Evolutionary conservation across 2,797 vertebrate species (phyloP).

Genomic region (Brachyalestes nurse): DNA sequence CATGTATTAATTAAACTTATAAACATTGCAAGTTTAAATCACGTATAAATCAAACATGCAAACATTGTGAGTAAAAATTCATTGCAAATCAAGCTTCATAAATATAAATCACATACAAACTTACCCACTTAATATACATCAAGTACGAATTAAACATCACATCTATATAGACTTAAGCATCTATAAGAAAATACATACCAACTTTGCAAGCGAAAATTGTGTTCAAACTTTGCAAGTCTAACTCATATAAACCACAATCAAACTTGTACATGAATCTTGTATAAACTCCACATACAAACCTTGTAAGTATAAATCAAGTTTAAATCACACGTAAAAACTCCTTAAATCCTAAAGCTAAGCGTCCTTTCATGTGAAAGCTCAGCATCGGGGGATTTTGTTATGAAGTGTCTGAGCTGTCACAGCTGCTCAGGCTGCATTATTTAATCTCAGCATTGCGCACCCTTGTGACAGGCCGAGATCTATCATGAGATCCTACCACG

Average conservation of each 20-base stretch:
- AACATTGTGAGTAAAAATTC: not conserved
- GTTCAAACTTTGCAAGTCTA: no score
- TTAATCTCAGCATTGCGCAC: constrained; percentile 12
- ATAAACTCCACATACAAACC: not conserved
- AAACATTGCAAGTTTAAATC: not conserved
- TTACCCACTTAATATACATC: not conserved
- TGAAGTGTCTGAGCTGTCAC: constrained; percentile 36
- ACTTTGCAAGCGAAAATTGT: no score
- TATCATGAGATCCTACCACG: constrained; percentile 18
- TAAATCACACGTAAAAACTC: no score
- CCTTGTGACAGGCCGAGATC: constrained; percentile 36
- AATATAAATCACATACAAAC: not conserved
- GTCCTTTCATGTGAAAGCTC: not conserved
- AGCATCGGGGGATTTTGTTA: constrained; percentile 7
- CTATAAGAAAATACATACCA: no score
- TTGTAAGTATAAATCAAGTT: not conserved
- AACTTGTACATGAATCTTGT: not conserved
- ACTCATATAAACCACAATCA: no score
- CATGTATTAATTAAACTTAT: no score
- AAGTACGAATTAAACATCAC: not conserved
- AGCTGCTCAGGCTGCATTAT: constrained; percentile 25
- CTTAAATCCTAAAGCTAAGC: not conserved
- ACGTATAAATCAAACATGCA: not conserved
- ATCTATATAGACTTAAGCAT: no score
- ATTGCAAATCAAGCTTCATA: not conserved